A percentile compares a stretch with the other conserved stretches of the same genome.
Evolutionary conservation across 2,888 invertebrate species (phyloP).

Genomic region (Polyommatus iphigenia): DNA sequence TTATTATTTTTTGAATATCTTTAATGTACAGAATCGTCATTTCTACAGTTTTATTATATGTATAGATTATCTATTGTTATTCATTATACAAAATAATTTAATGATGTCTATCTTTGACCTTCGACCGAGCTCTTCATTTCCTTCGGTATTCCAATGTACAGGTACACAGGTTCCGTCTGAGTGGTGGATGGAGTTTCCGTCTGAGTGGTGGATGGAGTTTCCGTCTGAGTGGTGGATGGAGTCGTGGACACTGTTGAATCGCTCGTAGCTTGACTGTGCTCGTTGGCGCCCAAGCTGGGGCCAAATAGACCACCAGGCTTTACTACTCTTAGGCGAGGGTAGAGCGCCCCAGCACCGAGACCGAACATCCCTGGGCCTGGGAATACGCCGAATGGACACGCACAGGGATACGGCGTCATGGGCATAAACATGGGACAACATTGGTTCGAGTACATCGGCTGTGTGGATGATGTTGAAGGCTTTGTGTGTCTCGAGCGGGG

Average conservation of each 20-base stretch:
- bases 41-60: no score
- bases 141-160: constrained; percentile 60
- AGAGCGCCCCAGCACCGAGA: neutral
- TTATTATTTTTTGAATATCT: no score
- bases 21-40: no score
- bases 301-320: neutral
- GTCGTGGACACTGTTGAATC: neutral
- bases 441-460: neutral
- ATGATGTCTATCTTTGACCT: neutral
- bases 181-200: constrained; percentile 35
- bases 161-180: constrained; percentile 46
- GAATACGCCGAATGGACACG: neutral
- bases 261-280: neutral
- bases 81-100: neutral
- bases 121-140: constrained; percentile 37
- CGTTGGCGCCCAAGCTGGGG: neutral
- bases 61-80: neutral
- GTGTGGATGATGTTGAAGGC: neutral
- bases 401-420: neutral
- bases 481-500: neutral
- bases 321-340: neutral
- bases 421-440: neutral
- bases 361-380: neutral
- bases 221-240: no score
- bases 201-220: neutral